Percentiles rank a stretch among this genome's conserved stretches.
phyloP scores from a whole-genome alignment of 2,113 vertebrate genomes.

The Lynx canadensis region DNA sequence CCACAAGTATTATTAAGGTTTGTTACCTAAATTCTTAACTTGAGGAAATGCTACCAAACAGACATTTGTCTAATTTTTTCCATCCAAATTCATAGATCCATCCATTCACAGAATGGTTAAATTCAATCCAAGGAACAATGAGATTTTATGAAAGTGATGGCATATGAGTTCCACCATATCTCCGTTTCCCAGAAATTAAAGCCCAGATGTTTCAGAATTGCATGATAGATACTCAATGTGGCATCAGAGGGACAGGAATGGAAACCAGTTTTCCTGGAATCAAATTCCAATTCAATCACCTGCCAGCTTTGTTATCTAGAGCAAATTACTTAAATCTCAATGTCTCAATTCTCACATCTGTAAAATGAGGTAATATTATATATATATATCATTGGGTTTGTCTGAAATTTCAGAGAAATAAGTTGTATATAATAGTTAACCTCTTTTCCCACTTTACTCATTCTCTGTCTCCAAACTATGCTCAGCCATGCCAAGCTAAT shows the following conservation, averaged over 20 bases:
- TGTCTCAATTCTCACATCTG: not conserved
- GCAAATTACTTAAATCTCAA: not conserved
- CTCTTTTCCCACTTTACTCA: not conserved
- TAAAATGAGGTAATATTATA: not conserved
- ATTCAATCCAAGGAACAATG: not conserved
- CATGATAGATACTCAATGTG: not conserved
- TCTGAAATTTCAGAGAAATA: not conserved
- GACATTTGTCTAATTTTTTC: not conserved
- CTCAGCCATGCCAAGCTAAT: not conserved
- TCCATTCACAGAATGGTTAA: not conserved
- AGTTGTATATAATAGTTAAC: not conserved
- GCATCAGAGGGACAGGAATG: not conserved
- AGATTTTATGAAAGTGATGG: not conserved
- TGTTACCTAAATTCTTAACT: not conserved
- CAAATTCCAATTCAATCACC: not conserved
- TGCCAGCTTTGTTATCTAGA: not conserved
- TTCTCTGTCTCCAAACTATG: not conserved
- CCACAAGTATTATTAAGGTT: not conserved
- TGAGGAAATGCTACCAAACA: not conserved
- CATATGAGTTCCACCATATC: not conserved
- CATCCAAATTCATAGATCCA: not conserved
- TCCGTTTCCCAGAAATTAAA: not conserved
- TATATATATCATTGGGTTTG: not conserved
- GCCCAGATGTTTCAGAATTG: not conserved
- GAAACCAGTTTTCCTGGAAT: not conserved